Conservation (phyloP, 2,113 vertebrate genomes). For the Alces alces region DNA sequence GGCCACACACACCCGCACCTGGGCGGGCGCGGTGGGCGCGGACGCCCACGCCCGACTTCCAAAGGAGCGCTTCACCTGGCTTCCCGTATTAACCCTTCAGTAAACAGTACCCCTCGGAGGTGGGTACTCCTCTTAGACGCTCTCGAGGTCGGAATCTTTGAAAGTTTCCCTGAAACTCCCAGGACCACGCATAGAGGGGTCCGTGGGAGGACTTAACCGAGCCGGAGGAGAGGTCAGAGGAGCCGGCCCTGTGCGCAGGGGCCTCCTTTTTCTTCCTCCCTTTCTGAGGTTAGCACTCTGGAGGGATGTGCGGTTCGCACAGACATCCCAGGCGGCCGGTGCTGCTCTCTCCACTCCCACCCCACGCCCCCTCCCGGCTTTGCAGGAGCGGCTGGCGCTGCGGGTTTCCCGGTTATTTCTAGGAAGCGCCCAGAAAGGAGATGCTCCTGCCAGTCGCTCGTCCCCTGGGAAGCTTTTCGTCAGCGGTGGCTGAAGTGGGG, state of each 20-base stretch:
- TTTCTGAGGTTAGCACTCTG: neutral
- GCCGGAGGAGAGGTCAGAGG: neutral
- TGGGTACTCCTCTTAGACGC: neutral
- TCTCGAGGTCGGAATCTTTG: neutral
- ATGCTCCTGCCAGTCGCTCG: neutral
- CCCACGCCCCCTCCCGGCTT: neutral
- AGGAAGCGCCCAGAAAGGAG: neutral
- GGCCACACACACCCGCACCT: neutral
- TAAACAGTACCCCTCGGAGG: neutral
- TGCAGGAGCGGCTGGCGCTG: neutral
- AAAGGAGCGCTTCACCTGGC: neutral
- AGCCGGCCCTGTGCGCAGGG: accelerated
- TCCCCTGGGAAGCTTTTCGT: neutral
- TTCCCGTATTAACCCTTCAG: neutral
- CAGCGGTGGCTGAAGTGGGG: neutral
- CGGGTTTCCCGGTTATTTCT: neutral
- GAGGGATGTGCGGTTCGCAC: neutral
- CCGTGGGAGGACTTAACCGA: accelerated
- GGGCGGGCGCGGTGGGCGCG: neutral
- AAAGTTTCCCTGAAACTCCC: neutral
- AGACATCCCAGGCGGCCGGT: accelerated
- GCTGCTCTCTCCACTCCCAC: neutral
- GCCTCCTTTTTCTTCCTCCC: too few relatives aligned
- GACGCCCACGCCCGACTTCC: neutral
- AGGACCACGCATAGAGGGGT: neutral